A percentile compares a stretch with the other conserved stretches of the same genome.
phyloP scores from a whole-genome alignment of 2,113 vertebrate species.

The Apteryx owenii region DNA sequence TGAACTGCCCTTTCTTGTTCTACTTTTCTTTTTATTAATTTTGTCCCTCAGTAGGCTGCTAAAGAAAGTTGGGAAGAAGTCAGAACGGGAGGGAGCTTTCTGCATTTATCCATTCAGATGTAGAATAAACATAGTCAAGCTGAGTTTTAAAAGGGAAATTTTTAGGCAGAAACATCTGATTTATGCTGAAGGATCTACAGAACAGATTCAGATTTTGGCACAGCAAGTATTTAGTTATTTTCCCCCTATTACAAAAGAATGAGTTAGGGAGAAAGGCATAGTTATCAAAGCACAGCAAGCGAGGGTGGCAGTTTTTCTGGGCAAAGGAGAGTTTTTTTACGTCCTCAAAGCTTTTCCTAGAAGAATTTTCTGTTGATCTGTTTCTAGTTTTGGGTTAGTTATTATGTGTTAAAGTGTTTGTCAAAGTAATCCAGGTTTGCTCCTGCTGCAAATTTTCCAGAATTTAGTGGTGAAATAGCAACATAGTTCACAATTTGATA shows the following conservation, averaged over 20 bases:
- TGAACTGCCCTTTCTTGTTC: neutral
- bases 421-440: neutral
- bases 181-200: neutral
- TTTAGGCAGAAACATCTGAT: neutral
- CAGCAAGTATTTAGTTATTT: slow-evolving; percentile 6
- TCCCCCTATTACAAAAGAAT: neutral
- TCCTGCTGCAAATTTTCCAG: neutral
- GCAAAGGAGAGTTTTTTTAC: slow-evolving; percentile 1
- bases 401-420: neutral
- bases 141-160: neutral
- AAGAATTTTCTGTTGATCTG: neutral
- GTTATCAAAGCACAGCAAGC: neutral
- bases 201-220: neutral
- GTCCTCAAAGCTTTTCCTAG: neutral
- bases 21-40: neutral
- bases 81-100: neutral
- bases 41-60: neutral
- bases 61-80: neutral
- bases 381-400: neutral
- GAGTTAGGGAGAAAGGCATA: neutral
- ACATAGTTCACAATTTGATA: neutral
- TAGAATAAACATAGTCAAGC: neutral
- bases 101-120: neutral
- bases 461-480: neutral
- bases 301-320: neutral